phyloP scores from a whole-genome alignment of 2,113 vertebrate species.

The Ornithorhynchus anatinus region DNA sequence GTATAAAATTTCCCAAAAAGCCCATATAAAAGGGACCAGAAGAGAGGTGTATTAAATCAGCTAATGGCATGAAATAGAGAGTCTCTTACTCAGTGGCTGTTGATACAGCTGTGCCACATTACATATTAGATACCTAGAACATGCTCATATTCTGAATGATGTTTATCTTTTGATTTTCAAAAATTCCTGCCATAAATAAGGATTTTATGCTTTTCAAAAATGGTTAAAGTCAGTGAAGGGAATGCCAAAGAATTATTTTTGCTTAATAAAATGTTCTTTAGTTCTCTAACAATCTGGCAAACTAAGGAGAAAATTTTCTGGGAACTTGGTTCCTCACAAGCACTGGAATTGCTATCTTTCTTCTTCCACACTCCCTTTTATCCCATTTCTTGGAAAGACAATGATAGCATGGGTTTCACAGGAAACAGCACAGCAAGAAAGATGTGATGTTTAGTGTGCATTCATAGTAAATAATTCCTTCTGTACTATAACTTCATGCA shows the following conservation, averaged over 20 bases:
- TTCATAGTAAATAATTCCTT: constrained; percentile 8
- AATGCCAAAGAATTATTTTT: constrained; percentile 62
- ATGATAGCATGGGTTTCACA: constrained; percentile 33
- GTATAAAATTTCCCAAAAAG: constrained; percentile 70
- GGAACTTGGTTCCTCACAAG: background rate
- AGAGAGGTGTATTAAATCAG: constrained; percentile 75
- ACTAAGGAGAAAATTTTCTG: constrained; percentile 19
- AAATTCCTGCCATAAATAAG: constrained; percentile 76
- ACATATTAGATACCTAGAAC: constrained; percentile 71
- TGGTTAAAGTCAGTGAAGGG: constrained; percentile 69
- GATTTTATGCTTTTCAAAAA: constrained; percentile 74
- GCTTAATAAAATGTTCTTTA: constrained; percentile 56
- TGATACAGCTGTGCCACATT: constrained; percentile 79
- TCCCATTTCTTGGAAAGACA: constrained; percentile 1
- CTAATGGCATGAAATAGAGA: constrained; percentile 75
- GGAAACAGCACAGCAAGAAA: background rate
- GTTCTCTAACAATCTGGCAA: constrained; percentile 47
- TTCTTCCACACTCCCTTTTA: background rate
- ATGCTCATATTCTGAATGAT: constrained; percentile 73
- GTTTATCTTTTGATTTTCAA: constrained; percentile 78
- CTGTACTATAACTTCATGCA: constrained; percentile 6
- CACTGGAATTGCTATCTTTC: background rate
- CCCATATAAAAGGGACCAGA: constrained; percentile 70
- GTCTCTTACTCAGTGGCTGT: constrained; percentile 68
- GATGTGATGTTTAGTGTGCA: background rate